Evolutionary conservation across 2,113 vertebrate species (phyloP).

Genomic region (Hypomesus transpacificus): DNA sequence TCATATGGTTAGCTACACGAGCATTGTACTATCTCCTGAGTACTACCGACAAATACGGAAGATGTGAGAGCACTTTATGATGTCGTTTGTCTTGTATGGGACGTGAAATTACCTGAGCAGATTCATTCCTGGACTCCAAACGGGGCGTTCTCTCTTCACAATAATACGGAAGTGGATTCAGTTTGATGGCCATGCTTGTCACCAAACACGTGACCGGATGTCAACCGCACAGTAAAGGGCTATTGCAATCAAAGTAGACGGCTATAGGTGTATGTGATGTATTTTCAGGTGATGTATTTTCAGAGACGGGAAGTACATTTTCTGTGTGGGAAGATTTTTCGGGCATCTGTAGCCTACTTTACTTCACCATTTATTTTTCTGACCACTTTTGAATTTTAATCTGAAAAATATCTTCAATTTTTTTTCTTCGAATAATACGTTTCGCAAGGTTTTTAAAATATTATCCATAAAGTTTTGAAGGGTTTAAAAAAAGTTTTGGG

Average conservation of each 20-base stretch:
- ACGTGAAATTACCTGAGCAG: not conserved
- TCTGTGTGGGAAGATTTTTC: not conserved
- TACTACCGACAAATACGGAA: too few species aligned
- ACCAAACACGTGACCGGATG: slow-evolving; percentile 10
- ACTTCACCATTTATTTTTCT: not conserved
- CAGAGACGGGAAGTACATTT: not conserved
- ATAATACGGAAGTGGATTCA: slow-evolving; percentile 39
- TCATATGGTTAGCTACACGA: too few species aligned
- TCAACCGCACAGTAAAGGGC: too few species aligned
- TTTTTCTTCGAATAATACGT: too few species aligned
- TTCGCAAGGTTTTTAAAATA: too few species aligned
- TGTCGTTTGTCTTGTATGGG: not conserved
- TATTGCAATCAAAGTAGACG: too few species aligned
- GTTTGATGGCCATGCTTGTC: slow-evolving; percentile 9
- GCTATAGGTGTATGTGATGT: too few species aligned
- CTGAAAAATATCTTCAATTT: too few species aligned
- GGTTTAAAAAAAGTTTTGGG: too few species aligned
- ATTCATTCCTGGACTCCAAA: not conserved
- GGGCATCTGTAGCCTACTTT: not conserved
- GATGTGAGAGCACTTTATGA: not conserved
- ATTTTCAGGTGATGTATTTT: too few species aligned
- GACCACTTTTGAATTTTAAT: not conserved
- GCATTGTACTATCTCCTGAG: too few species aligned
- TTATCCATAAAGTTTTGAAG: too few species aligned
- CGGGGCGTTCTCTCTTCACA: slow-evolving; percentile 1